Conservation (phyloP, 1,140 invertebrate species). For the Campoletis sonorensis region DNA sequence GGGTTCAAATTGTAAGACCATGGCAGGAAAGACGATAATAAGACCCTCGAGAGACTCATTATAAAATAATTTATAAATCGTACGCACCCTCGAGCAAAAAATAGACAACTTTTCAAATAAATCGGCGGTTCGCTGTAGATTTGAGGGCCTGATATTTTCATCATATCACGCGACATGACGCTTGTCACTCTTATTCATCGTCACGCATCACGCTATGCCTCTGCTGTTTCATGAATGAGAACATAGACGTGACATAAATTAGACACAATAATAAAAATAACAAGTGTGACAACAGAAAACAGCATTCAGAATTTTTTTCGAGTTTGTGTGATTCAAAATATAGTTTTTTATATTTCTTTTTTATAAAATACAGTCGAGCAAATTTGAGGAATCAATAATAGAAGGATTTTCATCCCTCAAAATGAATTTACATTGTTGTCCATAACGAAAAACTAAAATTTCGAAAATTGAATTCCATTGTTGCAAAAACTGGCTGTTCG, state of each 20-base stretch:
- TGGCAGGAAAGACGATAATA: not conserved
- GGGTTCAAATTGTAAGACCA: not conserved
- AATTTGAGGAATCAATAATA: not conserved
- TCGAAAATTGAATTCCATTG: not conserved
- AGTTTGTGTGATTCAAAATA: not conserved
- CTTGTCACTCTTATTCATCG: not conserved
- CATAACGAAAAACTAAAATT: not conserved
- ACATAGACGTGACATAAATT: not conserved
- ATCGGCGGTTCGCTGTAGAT: conserved; percentile 8
- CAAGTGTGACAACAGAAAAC: not conserved
- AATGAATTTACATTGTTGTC: not conserved
- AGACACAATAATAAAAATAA: conserved; percentile 7
- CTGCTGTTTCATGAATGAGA: not conserved
- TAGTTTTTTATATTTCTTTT: not conserved
- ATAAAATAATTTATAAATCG: conserved; percentile 1
- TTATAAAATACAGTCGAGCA: not conserved
- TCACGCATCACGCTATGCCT: conserved; percentile 37
- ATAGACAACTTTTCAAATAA: not conserved
- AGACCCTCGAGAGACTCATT: not conserved
- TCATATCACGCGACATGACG: conserved; percentile 24
- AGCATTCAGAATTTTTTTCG: not conserved
- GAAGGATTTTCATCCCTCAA: not conserved
- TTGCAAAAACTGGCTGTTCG: not conserved
- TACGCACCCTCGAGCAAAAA: not conserved
- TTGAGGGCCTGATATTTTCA: conserved; percentile 22